Evolutionary conservation across 2,888 invertebrate species (phyloP), one percentile per base, ranked within the genome.

Genomic region (Arenicola marina): DNA sequence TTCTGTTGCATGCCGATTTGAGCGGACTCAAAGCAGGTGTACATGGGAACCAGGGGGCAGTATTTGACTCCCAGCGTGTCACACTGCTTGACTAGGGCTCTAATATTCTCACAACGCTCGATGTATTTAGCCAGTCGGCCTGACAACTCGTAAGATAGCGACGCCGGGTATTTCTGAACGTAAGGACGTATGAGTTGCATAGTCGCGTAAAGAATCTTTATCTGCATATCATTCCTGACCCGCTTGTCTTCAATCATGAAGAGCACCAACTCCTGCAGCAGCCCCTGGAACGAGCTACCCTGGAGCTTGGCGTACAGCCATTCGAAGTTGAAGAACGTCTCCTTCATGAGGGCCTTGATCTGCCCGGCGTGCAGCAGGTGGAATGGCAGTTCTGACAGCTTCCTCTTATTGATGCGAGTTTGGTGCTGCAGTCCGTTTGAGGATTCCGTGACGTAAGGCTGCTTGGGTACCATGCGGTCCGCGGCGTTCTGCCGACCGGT

Each of bases 221-320:
- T 7, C 4, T 62, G 59, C 0, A 51, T 33, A n/a, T 58, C 65
- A 1, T 48, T 28, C 33, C 28, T 11, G 2, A 61, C 18, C 24
- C 18, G 11, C 7, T 48, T 38, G n/a, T 58, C 59, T 2, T 59
- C n/a, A 4, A 31, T 28, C 21, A 51, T 54, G 18, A 63, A 68
- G 24, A 53, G 11, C 45, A 60, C 67, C 76, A 95, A 96, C 83
- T 97, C 97, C 2, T 93, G 91, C 2, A 97, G 85, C 0, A 96
- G 91, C 0, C 95, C 91, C 83, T 96, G 96, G n/a, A 97, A 86
- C 0, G 97, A 96, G 74, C 95, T 95, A 74, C 93, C 92, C 70
- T 91, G 91, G 0, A 96, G 86, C 79, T 96, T 97, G 0, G 95
- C 94, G 78, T 95, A 94, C 0, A 98, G 86, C 95, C 96, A 98